Evolutionary conservation across 2,113 vertebrate species (phyloP).

Genomic region (Ifrita kowaldi): DNA sequence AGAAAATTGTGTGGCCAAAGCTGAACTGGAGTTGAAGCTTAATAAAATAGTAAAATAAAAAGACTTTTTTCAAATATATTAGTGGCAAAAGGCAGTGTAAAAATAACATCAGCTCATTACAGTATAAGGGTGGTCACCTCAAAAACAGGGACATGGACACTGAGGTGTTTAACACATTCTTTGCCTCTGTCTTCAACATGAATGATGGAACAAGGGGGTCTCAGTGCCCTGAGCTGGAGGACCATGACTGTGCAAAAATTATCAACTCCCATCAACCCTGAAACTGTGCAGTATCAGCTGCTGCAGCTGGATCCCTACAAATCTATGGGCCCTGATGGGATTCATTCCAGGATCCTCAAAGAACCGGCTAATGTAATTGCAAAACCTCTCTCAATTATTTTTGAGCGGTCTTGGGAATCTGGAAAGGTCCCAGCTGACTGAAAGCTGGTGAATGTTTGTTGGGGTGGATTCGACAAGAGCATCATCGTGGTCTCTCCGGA

Average conservation of each 20-base stretch:
- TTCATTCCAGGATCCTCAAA: background rate
- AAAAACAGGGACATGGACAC: background rate
- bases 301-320: background rate
- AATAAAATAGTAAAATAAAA: too few species aligned
- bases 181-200: rapidly evolving
- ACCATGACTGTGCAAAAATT: rapidly evolving
- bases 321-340: background rate
- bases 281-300: background rate
- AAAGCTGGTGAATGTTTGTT: background rate
- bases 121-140: too few species aligned
- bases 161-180: background rate
- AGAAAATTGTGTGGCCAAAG: background rate
- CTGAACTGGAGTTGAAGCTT: background rate
- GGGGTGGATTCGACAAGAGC: too few species aligned
- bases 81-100: background rate
- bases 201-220: background rate
- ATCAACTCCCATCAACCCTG: background rate
- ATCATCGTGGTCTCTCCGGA: too few species aligned
- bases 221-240: background rate
- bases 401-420: background rate
- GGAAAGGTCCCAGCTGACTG: background rate
- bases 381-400: background rate
- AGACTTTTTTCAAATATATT: background rate
- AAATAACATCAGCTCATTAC: background rate
- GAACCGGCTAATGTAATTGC: background rate